Evolutionary conservation across 1,140 invertebrate species (phyloP).

Genomic region (Babylonia areolata): DNA sequence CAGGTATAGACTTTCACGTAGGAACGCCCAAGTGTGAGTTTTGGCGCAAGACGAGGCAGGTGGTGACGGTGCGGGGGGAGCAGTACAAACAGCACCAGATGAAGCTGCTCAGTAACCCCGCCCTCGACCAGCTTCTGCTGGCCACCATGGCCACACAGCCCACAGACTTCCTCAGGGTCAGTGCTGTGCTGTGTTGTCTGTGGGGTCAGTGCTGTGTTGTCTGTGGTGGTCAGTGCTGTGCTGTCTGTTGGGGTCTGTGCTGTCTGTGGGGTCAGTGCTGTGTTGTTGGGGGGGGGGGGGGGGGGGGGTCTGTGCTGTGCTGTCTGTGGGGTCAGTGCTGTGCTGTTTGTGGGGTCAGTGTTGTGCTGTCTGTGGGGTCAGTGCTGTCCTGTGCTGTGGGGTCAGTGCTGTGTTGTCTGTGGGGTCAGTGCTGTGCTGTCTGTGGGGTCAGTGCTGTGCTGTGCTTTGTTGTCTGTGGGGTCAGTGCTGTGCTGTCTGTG

Average conservation of each 20-base stretch:
- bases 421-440: no score
- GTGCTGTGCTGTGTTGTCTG: not conserved
- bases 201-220: not conserved
- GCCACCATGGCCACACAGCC: not conserved
- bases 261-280: no score
- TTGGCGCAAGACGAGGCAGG: constrained; percentile 48
- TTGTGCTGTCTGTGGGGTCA: no score
- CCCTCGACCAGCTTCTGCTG: not conserved
- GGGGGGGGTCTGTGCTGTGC: no score
- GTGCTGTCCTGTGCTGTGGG: no score
- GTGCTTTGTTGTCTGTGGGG: no score
- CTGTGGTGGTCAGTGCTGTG: not conserved
- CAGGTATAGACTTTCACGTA: constrained; percentile 63
- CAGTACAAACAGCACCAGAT: constrained; percentile 25
- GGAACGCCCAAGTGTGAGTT: constrained; percentile 54
- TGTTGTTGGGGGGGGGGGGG: no score
- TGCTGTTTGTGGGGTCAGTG: no score
- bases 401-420: no score
- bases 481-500: no score
- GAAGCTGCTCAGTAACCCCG: constrained; percentile 1
- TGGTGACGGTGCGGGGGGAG: constrained; percentile 23
- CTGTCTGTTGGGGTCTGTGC: not conserved
- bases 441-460: no score
- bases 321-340: no score
- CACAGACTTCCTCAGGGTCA: constrained; percentile 23